Base-by-base conservation (phyloP, 2,113 vertebrate genomes). In the Eonycteris spelaea region DNA sequence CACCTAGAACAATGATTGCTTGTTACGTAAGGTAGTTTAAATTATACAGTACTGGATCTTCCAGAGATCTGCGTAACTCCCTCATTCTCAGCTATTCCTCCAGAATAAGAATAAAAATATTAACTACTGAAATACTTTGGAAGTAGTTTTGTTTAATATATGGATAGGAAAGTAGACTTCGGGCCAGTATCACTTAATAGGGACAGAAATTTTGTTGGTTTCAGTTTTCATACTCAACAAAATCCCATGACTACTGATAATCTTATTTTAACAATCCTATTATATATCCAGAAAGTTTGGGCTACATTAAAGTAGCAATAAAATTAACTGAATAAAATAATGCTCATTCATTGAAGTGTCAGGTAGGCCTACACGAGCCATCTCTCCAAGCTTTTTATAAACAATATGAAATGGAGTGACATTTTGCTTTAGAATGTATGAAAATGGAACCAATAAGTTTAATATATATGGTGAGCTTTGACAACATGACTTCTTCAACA, bases 401-500 rank as follows among this genome's bases (percentile, higher is more conserved):
- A 80, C 75, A 97, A 95, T 73, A 73, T 85, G 94, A 92, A 94
- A 84, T 16, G 16, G 16, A 83, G 61, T 88, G 85, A 82, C 43
- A 86, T 95, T 97, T 95, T 97, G 59, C 82, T 95, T 92, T 91
- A 86, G 63, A 86, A 92, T 80, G 33, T 65, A 94, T 70, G 26
- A 48, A 90, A 92, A 93, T 93, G 90, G 92, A 96, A 97, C 94
- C 68, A 95, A 97, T 92, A 90, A 78, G 59, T 86, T 97, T 87
- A 94, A 90, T 88, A 79, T 90, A 95, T 77, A 77, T 94, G 90
- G 86, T 55, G 78, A 91, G 85, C 89, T 96, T 75, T 63, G 43
- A 96, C 94, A 96, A 97, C 48, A 95, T 30, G 92, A 80, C 78
- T 96, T 93, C 92, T 96, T 30, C 48, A 59, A 95, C 90, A 97